phyloP scores from a whole-genome alignment of 2,888 invertebrate species.

The Marasmarcha lunaedactyla region DNA sequence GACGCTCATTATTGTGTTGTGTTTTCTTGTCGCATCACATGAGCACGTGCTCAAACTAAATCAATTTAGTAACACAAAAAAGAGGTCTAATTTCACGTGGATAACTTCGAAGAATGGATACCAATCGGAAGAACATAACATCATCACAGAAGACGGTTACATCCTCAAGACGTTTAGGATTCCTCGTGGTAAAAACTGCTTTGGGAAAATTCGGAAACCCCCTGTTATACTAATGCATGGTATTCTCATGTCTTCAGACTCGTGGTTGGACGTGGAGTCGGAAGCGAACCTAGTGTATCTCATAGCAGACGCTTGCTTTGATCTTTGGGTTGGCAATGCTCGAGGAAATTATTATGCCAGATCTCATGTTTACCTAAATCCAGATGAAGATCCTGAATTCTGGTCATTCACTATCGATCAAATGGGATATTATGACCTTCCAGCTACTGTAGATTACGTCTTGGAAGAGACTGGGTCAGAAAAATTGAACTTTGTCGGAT shows the following conservation, averaged over 20 bases:
- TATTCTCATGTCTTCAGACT: constrained; percentile 36
- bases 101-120: no score
- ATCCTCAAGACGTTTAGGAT: constrained; percentile 35
- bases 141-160: constrained; percentile 42
- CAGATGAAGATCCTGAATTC: constrained; percentile 44
- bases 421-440: constrained; percentile 80
- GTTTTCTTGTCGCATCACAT: no score
- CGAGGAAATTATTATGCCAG: constrained; percentile 59
- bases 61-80: no score
- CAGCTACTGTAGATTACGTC: constrained; percentile 62
- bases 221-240: constrained; percentile 49
- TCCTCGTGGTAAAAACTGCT: constrained; percentile 21
- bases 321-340: constrained; percentile 33
- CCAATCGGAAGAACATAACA: constrained; percentile 30
- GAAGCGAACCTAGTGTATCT: constrained; percentile 25
- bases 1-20: no score
- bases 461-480: constrained; percentile 24
- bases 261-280: constrained; percentile 42
- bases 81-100: no score
- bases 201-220: constrained; percentile 16
- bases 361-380: constrained; percentile 49
- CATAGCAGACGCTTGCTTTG: constrained; percentile 24
- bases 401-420: constrained; percentile 80
- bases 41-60: no score
- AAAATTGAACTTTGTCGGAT: constrained; percentile 71